Conservation (phyloP, 2,797 vertebrate genomes). For the Enteromius treurensis region DNA sequence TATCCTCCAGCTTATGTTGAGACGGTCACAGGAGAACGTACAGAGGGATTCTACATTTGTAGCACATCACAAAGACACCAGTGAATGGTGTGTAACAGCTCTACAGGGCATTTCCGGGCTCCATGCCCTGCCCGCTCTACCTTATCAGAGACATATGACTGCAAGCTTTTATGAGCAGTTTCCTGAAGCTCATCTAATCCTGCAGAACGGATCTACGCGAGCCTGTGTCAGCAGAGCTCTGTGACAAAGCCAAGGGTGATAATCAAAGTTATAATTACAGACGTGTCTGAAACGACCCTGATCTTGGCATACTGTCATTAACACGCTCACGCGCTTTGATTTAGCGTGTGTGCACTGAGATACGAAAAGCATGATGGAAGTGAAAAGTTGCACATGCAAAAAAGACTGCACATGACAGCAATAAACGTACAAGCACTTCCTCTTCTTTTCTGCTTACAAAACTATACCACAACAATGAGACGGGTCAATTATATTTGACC, state of each 20-base stretch:
- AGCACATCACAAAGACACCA: neutral
- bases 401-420: neutral
- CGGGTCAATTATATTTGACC: neutral
- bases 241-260: neutral
- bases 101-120: conserved; percentile 16
- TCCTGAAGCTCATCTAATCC: conserved; percentile 16
- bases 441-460: conserved; percentile 2
- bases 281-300: conserved; percentile 1
- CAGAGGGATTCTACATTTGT: neutral
- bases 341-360: neutral
- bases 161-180: conserved; percentile 1
- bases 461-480: neutral
- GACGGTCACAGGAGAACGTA: neutral
- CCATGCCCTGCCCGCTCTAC: conserved; percentile 1
- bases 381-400: neutral
- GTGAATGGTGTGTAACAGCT: neutral
- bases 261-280: conserved; percentile 30
- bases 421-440: conserved; percentile 11
- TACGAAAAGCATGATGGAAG: conserved; percentile 9
- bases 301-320: conserved; percentile 2
- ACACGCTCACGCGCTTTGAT: neutral
- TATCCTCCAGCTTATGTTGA: neutral
- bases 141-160: conserved; percentile 10
- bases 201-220: conserved; percentile 11
- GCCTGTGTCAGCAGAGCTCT: conserved; percentile 1